phyloP scores from a whole-genome alignment of 2,888 invertebrate genomes.

The Glyphotaelius pellucidus region DNA sequence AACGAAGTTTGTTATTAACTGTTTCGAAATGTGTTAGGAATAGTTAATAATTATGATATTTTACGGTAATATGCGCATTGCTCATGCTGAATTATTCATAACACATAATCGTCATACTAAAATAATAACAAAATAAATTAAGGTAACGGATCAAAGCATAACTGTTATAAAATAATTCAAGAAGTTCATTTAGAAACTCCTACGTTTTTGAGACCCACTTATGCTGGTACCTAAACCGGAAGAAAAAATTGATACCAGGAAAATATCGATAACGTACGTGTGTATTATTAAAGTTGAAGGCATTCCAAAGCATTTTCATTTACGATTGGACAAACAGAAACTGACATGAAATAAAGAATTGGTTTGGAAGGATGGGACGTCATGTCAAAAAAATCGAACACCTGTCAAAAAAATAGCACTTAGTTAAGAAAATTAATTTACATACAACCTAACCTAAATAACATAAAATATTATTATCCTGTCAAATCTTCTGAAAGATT shows the following conservation, averaged over 20 bases:
- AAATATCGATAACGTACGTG: not conserved
- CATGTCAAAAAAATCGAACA: too few relatives aligned
- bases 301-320: not conserved
- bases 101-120: not conserved
- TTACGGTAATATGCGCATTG: not conserved
- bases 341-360: too few relatives aligned
- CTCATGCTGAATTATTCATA: not conserved
- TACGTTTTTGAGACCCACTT: not conserved
- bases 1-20: not conserved
- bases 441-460: too few relatives aligned
- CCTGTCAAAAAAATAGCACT: too few relatives aligned
- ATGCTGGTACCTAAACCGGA: not conserved
- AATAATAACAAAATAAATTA: not conserved
- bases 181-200: not conserved
- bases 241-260: not conserved
- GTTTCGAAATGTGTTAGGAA: not conserved
- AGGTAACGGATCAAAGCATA: not conserved
- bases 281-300: not conserved
- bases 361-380: too few relatives aligned
- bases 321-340: too few relatives aligned
- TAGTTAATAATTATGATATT: not conserved
- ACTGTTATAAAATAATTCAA: not conserved
- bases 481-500: too few relatives aligned
- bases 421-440: too few relatives aligned
- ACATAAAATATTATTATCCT: too few relatives aligned